Base-by-base conservation (phyloP, 2,888 invertebrate species). In the Hydropsyche betteni region DNA sequence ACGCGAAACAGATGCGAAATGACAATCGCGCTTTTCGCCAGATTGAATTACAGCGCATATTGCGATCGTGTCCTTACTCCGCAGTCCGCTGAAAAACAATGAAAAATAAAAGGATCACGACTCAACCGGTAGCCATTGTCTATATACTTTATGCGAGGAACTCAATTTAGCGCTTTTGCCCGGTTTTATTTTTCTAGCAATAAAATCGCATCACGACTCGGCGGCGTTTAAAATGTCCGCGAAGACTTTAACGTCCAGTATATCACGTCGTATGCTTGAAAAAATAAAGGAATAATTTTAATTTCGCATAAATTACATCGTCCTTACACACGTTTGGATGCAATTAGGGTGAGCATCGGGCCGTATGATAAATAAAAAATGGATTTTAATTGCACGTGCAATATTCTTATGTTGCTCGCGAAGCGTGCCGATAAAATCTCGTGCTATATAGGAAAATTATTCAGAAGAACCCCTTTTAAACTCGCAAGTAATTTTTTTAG, bases 1-100 rank as follows among this genome's bases (percentile, higher is more conserved):
- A 53, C 14, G 6, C 53, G n/a, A 5, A 53, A 53, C 53, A 53
- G 24, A 58, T 16, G 16, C 14, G 16, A 58, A 58, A 58, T 24
- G 58, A 58, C 58, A 58, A 14, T 16, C 4, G 58, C 58, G 4
- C 8, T 58, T 53, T n/a, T 53, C 53, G 53, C 24, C 44, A 58
- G 58, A 58, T 58, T 58, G 58, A 58, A 58, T 58, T 58, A 58
- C 58, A 58, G 14, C 14, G 58, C n/a, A 16, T 58, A 58, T 58
- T 14, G 58, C 8, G 24, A 58, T 8, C 58, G 58, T 58, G 58
- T 58, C 58, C 58, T 58, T 24, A 58, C 53, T 14, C 4, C 53
- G 14, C n/a, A 5, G 12, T n/a, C 53, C 4, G 12, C 53, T 53
- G 53, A 53, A 53, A 53, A 53, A 53, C n/a, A 58, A 58, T 24